Conservation (phyloP, 92 coral and sea anemone species). For the Scolanthus callimorphus region DNA sequence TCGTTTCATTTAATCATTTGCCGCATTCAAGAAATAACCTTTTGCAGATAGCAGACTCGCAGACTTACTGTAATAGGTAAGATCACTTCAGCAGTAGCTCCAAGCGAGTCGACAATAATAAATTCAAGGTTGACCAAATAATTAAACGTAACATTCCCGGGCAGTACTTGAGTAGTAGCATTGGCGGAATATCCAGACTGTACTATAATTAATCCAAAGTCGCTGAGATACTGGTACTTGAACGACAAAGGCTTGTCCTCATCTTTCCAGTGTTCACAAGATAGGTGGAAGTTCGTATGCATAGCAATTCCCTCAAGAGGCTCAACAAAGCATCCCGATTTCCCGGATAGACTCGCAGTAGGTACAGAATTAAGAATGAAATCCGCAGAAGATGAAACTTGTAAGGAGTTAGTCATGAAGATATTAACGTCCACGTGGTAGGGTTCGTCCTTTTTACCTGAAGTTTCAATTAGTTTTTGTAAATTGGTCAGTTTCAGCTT, state of each 20-base stretch:
- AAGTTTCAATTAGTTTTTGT: background rate
- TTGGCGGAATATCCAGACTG: constrained; percentile 15
- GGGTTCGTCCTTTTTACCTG: constrained; percentile 3
- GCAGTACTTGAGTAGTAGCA: constrained; percentile 14
- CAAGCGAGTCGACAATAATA: constrained; percentile 10
- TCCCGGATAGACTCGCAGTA: background rate
- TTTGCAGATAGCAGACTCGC: no score
- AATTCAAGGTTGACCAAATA: background rate
- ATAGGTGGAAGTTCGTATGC: constrained; percentile 28
- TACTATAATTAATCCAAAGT: constrained; percentile 16
- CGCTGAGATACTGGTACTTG: constrained; percentile 17
- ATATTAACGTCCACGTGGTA: constrained; percentile 3
- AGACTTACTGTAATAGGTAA: constrained; percentile 12
- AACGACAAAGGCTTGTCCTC: constrained; percentile 15
- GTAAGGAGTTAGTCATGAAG: background rate
- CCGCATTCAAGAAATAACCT: no score
- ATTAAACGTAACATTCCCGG: constrained; percentile 11
- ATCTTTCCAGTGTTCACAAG: constrained; percentile 34
- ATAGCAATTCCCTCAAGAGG: constrained; percentile 24
- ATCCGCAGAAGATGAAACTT: background rate
- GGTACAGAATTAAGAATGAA: constrained; percentile 28
- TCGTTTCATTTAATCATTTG: no score
- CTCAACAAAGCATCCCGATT: constrained; percentile 4
- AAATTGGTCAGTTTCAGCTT: constrained; percentile 1
- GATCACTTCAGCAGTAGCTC: constrained; percentile 1